Conservation (phyloP, 2,113 vertebrate species). For the Atlantisia rogersi region DNA sequence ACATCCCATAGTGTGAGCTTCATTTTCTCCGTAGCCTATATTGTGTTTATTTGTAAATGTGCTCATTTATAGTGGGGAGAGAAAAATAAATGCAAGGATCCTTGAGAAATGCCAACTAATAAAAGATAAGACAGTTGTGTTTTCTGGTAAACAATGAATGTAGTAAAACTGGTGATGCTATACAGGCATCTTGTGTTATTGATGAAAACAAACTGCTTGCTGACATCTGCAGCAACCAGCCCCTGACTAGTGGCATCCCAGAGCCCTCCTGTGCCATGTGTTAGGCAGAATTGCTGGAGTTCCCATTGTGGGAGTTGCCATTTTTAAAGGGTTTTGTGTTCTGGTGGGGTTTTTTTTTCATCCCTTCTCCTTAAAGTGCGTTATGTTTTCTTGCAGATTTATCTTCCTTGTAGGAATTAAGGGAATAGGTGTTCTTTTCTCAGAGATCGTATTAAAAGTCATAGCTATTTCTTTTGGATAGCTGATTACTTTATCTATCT, state of each 20-base stretch:
- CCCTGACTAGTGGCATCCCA: not conserved
- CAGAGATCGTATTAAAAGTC: not conserved
- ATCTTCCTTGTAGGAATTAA: not conserved
- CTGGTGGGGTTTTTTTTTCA: no score
- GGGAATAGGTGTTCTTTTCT: not conserved
- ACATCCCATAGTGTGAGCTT: not conserved
- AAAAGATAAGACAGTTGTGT: conserved; percentile 33
- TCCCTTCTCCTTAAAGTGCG: not conserved
- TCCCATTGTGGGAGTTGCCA: not conserved
- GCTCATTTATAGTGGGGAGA: not conserved
- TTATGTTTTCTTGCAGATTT: not conserved
- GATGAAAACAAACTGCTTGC: conserved; percentile 37
- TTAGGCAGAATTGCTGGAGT: not conserved
- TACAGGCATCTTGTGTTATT: conserved; percentile 15
- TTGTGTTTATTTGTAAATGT: not conserved
- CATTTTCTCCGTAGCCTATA: not conserved
- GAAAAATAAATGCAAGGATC: conserved; percentile 4
- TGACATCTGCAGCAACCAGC: conserved; percentile 5
- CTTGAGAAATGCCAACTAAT: conserved; percentile 33
- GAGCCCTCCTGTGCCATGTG: not conserved
- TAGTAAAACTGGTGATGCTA: conserved; percentile 14
- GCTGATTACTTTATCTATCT: not conserved
- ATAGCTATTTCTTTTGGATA: not conserved
- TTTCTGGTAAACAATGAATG: conserved; percentile 17
- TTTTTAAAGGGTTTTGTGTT: not conserved